Base-by-base conservation (phyloP, 2,113 vertebrate genomes). In the Ivindomyrus marchei region DNA sequence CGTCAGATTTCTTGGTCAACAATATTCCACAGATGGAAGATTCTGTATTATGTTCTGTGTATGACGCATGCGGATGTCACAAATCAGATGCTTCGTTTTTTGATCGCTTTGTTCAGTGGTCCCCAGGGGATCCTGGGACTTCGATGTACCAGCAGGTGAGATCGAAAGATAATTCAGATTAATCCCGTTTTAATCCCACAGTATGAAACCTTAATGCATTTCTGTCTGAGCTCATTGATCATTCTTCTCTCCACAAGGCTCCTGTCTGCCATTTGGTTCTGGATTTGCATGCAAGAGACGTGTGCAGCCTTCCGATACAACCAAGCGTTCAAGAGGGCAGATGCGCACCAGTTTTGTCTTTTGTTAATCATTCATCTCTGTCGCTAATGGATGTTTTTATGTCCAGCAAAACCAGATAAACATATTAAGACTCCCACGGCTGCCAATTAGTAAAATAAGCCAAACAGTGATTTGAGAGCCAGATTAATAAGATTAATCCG, bases 201-300 rank as follows among this genome's bases (percentile, higher is more conserved):
- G 89, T 92, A 90, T 90, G 90, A 36, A 21, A 91, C 90, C 46
- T 83, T 91, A 92, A 93, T 93, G 93, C 92, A 91, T 94, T 94
- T 94, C 91, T 94, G 93, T 94, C 92, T 89, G 27, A 31, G 27
- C 88, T 93, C 92, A 94, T 91, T 93, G 91, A 93, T 88, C 88
- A 58, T 90, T 80, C 42, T 89, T 66, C 83, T 88, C 87, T 15
- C 8, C 46, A 15, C 84, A 45, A 21, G 62, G 47, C 19, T 50
- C 53, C 27, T 19, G 17, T 88, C 89, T 91, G 80, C 42, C 31
- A 84, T 52, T 89, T 19, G 77, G 83, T 89, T 80, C 56, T 89
- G 90, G 89, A 80, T 85, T 84, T 53, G 45, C 62, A 91, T 89
- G 50, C 84, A 86, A 47, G 83, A 88, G 66, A 53, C 62, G 87